phyloP scores from a whole-genome alignment of 2,797 vertebrate species.

The Lagorchestes hirsutus region DNA sequence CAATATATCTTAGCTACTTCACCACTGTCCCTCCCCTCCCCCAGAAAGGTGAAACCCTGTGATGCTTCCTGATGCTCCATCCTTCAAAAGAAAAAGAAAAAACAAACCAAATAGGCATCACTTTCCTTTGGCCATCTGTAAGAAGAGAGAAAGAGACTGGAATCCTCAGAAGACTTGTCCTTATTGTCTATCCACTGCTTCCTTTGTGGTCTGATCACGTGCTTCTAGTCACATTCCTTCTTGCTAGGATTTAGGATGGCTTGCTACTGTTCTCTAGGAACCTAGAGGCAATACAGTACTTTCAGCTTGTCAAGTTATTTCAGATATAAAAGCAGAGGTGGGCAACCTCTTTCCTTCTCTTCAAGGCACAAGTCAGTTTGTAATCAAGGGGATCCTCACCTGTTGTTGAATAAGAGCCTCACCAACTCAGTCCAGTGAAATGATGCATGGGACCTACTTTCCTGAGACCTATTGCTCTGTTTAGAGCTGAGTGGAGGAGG shows the following conservation, averaged over 20 bases:
- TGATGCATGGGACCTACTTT: neutral
- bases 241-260: neutral
- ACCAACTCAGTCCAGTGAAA: neutral
- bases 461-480: neutral
- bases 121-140: neutral
- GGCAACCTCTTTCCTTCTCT: neutral
- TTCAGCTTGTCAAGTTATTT: neutral
- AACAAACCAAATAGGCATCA: neutral
- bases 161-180: neutral
- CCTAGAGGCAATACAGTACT: neutral
- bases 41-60: neutral
- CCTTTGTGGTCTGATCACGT: neutral
- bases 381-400: neutral
- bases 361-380: neutral
- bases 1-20: neutral
- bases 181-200: neutral
- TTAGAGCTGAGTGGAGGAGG: neutral
- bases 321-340: neutral
- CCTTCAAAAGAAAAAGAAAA: neutral
- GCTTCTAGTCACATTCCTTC: neutral
- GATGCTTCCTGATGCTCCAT: neutral
- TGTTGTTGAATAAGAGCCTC: neutral
- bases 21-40: neutral
- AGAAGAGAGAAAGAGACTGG: neutral
- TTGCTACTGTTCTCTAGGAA: neutral